These are phyloP conservation scores for Austrolebias charrua DNA, from an alignment of 2,797 vertebrate species.

Conservation along the genomic window DNA sequence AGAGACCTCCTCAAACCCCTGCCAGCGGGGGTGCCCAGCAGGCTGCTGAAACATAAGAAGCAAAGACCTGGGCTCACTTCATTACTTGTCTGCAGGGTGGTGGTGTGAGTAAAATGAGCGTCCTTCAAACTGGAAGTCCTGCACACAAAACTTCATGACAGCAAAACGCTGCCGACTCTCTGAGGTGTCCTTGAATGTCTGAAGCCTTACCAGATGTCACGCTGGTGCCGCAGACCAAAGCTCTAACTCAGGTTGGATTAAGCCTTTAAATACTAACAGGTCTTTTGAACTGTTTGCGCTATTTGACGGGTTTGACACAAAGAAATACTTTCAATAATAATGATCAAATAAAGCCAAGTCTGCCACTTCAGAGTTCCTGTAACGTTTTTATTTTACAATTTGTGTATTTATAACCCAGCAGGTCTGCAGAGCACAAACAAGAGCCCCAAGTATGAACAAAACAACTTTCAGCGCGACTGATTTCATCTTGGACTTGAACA, in stretches of 20 bases:
- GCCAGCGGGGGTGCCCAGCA: conserved; percentile 52
- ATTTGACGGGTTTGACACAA: conserved; percentile 32
- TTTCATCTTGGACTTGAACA: conserved; percentile 2
- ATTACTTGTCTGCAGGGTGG: conserved; percentile 53
- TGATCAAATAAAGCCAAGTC: neutral
- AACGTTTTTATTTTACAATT: neutral
- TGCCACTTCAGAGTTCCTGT: neutral
- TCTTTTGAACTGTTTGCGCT: conserved; percentile 34
- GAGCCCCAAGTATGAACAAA: conserved; percentile 14
- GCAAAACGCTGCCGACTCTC: conserved; percentile 49
- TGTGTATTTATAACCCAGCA: conserved; percentile 49
- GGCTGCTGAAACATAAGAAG: conserved; percentile 66
- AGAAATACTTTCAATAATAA: neutral
- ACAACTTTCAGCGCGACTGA: conserved; percentile 8
- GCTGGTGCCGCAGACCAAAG: neutral
- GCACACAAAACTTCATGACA: conserved; percentile 45
- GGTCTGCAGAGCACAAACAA: conserved; percentile 45
- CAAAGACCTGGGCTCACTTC: conserved; percentile 44
- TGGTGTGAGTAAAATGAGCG: conserved; percentile 43
- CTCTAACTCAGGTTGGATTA: no score
- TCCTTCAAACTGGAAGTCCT: conserved; percentile 52
- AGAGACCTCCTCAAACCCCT: conserved; percentile 60
- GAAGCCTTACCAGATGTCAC: conserved; percentile 50
- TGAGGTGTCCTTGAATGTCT: conserved; percentile 53
- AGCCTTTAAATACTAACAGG: conserved; percentile 14